Conservation (phyloP, 2,888 invertebrate species). For the Leucozona laternaria region DNA sequence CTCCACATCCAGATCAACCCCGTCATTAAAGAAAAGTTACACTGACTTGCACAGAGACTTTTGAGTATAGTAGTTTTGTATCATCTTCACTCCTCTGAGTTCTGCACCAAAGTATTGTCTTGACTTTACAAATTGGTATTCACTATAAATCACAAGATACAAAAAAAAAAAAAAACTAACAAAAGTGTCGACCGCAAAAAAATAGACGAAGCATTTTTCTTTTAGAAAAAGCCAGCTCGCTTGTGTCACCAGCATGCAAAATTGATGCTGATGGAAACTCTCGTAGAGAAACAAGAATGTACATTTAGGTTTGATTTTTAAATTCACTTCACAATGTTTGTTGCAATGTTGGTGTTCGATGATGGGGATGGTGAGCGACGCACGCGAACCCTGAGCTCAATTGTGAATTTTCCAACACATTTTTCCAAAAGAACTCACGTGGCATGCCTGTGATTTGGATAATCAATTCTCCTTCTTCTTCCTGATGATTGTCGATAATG, state of each 20-base stretch:
- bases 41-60: slow-evolving; percentile 57
- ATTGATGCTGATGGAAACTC: slow-evolving; percentile 45
- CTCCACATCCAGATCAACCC: slow-evolving; percentile 19
- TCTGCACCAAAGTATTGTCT: slow-evolving; percentile 55
- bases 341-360: not conserved
- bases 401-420: slow-evolving; percentile 9
- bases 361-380: not conserved
- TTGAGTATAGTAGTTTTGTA: slow-evolving; percentile 34
- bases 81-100: slow-evolving; percentile 10
- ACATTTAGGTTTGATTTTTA: slow-evolving; percentile 15
- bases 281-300: not conserved
- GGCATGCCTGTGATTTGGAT: slow-evolving; percentile 44
- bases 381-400: not conserved
- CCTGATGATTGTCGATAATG: slow-evolving; percentile 27
- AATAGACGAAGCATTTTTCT: not conserved
- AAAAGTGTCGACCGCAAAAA: slow-evolving; percentile 18
- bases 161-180: not conserved
- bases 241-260: slow-evolving; percentile 66
- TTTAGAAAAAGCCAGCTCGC: slow-evolving; percentile 26
- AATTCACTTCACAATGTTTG: slow-evolving; percentile 19
- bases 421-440: slow-evolving; percentile 27
- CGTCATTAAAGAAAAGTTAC: slow-evolving; percentile 17
- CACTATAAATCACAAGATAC: slow-evolving; percentile 40
- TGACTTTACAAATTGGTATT: slow-evolving; percentile 66
- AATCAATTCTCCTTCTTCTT: slow-evolving; percentile 49